Percentiles rank a stretch among this genome's conserved stretches.
phyloP scores from a whole-genome alignment of 2,797 vertebrate species.

The Scolopax bukidnonensis region DNA sequence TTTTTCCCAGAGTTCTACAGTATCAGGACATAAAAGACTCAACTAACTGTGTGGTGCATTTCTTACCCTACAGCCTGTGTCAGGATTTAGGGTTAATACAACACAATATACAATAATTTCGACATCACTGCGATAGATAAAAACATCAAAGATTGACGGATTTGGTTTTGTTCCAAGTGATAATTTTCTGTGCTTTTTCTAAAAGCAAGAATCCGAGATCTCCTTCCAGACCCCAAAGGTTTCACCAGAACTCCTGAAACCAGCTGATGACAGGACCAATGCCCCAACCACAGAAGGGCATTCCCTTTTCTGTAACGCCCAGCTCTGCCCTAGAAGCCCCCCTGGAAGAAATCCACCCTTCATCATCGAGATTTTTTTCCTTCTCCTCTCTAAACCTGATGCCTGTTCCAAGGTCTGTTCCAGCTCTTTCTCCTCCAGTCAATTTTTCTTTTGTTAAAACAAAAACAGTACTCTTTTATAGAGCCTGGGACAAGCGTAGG shows the following conservation, averaged over 20 bases:
- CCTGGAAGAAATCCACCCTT: neutral
- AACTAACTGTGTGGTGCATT: rapidly evolving
- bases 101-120: neutral
- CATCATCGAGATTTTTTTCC: neutral
- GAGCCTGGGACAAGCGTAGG: neutral
- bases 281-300: neutral
- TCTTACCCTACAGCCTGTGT: neutral
- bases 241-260: neutral
- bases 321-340: neutral
- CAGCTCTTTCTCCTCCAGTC: neutral
- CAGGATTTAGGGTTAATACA: neutral
- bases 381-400: neutral
- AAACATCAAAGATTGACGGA: neutral
- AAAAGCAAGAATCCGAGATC: neutral
- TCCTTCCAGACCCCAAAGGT: neutral
- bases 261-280: too few relatives aligned
- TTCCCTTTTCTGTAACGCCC: neutral
- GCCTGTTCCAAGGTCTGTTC: neutral
- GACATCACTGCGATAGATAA: neutral
- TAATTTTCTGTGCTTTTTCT: neutral
- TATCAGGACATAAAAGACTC: rapidly evolving
- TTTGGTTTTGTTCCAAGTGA: neutral
- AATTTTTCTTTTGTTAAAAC: neutral
- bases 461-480: neutral
- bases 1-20: neutral